Percentiles rank a stretch among this genome's conserved stretches.
These are phyloP conservation scores for Tichodroma muraria DNA, from an alignment of 2,113 vertebrate genomes.

Conservation along the genomic window DNA sequence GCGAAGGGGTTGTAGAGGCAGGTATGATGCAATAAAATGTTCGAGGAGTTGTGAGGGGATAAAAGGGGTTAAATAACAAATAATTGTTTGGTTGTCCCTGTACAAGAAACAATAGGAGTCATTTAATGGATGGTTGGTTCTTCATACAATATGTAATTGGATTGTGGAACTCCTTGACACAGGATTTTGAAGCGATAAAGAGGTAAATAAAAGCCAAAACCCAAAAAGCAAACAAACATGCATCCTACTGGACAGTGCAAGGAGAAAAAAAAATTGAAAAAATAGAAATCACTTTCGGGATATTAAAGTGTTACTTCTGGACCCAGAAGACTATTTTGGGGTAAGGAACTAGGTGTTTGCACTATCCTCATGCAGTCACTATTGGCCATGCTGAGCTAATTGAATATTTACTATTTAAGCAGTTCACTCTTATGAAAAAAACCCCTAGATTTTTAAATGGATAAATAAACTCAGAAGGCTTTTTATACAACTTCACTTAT, in stretches of 20 bases:
- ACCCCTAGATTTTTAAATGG: neutral
- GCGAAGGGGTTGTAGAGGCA: neutral
- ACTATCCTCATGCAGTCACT: neutral
- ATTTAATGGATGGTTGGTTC: neutral
- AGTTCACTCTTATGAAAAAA: neutral
- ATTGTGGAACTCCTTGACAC: neutral
- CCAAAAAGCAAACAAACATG: neutral
- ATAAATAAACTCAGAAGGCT: neutral
- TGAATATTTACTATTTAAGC: neutral
- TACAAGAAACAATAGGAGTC: neutral
- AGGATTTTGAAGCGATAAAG: neutral
- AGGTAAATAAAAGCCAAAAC: neutral
- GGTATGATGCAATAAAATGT: neutral
- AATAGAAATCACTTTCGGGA: neutral
- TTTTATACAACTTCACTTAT: neutral
- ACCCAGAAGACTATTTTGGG: neutral
- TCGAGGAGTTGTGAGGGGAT: neutral
- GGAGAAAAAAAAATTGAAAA: neutral
- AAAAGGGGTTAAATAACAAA: neutral
- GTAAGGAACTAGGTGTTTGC: neutral
- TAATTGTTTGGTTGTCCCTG: neutral
- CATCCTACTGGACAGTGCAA: neutral
- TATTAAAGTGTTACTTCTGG: neutral
- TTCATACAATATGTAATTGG: neutral
- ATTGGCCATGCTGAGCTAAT: neutral